phyloP scores from a whole-genome alignment of 2,888 invertebrate genomes.

The Endotricha flammealis region DNA sequence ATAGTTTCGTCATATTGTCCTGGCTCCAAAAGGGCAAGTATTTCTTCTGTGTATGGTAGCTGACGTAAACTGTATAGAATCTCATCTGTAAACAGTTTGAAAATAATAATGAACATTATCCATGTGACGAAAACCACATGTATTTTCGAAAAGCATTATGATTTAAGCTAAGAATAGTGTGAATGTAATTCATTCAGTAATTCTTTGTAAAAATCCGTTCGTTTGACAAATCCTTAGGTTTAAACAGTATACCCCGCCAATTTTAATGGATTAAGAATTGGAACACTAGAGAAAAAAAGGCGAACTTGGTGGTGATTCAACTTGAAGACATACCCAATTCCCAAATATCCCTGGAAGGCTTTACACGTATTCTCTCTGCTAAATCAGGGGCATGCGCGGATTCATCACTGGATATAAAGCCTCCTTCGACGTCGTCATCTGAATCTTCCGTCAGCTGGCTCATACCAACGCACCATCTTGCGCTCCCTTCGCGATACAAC shows the following conservation, averaged over 20 bases:
- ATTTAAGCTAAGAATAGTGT: too few species aligned
- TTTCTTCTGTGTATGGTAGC: slow-evolving; percentile 66
- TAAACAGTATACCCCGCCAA: too few species aligned
- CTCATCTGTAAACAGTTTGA: slow-evolving; percentile 57
- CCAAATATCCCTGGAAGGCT: slow-evolving; percentile 70
- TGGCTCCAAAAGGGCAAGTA: slow-evolving; percentile 53
- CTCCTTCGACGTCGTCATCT: slow-evolving; percentile 60
- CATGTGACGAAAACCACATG: too few species aligned
- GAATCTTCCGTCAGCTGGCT: slow-evolving; percentile 58
- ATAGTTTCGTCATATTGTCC: slow-evolving; percentile 67
- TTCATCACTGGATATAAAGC: slow-evolving; percentile 77
- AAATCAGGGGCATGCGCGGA: slow-evolving; percentile 68
- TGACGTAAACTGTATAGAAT: slow-evolving; percentile 52
- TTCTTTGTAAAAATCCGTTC: too few species aligned
- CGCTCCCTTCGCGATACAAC: slow-evolving; percentile 55
- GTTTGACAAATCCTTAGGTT: too few species aligned
- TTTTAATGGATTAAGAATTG: too few species aligned
- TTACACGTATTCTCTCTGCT: slow-evolving; percentile 57
- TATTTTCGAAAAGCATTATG: too few species aligned
- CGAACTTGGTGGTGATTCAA: too few species aligned
- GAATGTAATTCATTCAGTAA: too few species aligned
- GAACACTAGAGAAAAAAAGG: too few species aligned
- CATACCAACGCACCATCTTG: slow-evolving; percentile 63
- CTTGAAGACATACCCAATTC: slow-evolving; percentile 47
- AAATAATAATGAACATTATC: too few species aligned